Evolutionary conservation across 2,113 vertebrate genomes (phyloP), one percentile per base, ranked within the genome.

Genomic region (Myanophis thanlyinensis): DNA sequence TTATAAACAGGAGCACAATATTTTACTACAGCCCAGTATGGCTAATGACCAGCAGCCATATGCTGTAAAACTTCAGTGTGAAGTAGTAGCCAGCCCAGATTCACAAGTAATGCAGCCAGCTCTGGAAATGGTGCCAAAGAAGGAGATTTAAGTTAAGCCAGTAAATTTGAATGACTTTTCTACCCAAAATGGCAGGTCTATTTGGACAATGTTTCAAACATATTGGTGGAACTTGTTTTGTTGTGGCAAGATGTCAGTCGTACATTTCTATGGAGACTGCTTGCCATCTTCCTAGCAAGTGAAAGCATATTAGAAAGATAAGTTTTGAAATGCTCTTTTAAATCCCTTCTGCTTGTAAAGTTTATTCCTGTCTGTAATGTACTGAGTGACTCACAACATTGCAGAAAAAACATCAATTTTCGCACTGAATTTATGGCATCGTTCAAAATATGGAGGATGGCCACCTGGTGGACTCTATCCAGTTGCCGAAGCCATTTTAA

Each of bases 21-120:
- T 62, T 91, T 94, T 40, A 8, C 89, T 48, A 88, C 48, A 93
- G 85, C 2, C 3, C 88, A 88, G 49, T 49, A 93, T 88, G 51
- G 86, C 73, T 86, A 80, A n/a, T 86, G 88, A 86, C 59, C 88
- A 90, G 56, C 89, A 93, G 56, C 3, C 44, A 89, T 4, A 46
- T 88, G 48, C 87, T 93, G 89, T 87, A 84, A 85, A 13, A 2
- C 8, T 73, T 30, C 46, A 30, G 87, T 93, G 48, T 35, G 85
- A 89, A 87, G 40, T 87, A 91, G 44, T 20, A 30, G 51, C 54
- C 89, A 11, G 2, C 3, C 7, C 27, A 48, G 35, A 56, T 49
- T 91, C 67, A 88, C 53, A 2, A 54, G 15, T 90, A 30, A 25
- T 54, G 40, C 4, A 94, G 47, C 46, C 92, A 25, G 0, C 80